Evolutionary conservation across 2,888 invertebrate genomes (phyloP), one percentile per base, ranked within the genome.

Genomic region (Chymomyza amoena): DNA sequence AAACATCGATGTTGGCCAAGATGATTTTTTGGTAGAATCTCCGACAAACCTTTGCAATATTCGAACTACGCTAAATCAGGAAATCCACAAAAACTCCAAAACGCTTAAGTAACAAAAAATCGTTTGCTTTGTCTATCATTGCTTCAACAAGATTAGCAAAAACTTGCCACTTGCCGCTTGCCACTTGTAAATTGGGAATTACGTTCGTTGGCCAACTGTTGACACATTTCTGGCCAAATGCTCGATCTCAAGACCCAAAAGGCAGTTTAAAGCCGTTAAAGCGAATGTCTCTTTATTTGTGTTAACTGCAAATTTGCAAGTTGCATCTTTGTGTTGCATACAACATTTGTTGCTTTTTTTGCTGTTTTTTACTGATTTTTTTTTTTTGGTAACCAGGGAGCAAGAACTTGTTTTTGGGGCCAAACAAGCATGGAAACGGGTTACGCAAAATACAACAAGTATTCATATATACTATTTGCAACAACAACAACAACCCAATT

Each of bases 371-470:
- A 61, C n/a, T n/a, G n/a, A n/a, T 60, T 69, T 59, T 65, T 73
- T 73, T 66, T 72, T 74, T 10, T 25, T 45, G 39, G 39, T 13
- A 28, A 61, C 69, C 70, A 69, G 68, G 68, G 72, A 77, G 63
- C 72, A 54, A 81, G 79, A 79, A 79, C 82, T 77, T 79, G 79
- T 73, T 70, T 63, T 68, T 72, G 73, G 61, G 54, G 66, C 64
- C 69, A 62, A 45, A 25, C 32, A 59, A 56, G 36, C n/a, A 56
- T 54, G 50, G 69, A 76, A 79, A 79, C 79, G 76, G 69, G 79
- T 79, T 79, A 79, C 76, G 74, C 76, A 72, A 68, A 73, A 64
- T 36, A 56, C 61, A 51, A 59, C 32, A 25, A 25, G 25, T 25
- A 25, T 25, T 25, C 25, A 25, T 25, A 25, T 25, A 25, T 25